Conservation (phyloP, 2,797 vertebrate species). For the Acanthornis magna region DNA sequence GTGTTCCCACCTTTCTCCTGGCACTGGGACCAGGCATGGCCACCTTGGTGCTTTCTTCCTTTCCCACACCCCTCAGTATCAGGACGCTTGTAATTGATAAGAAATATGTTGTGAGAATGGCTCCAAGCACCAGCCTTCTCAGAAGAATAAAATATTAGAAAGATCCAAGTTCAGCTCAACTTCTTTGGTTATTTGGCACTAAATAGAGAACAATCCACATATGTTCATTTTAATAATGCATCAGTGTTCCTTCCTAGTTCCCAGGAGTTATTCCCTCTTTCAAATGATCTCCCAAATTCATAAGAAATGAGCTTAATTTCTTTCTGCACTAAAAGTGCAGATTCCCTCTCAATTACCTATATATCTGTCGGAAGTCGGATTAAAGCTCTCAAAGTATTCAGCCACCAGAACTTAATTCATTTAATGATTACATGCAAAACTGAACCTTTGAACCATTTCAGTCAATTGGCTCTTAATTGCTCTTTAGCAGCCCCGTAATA, state of each 20-base stretch:
- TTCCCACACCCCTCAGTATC: neutral
- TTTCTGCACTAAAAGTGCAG: neutral
- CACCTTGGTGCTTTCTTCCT: neutral
- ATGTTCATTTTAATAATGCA: constrained; percentile 22
- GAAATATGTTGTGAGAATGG: neutral
- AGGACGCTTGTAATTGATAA: accelerated
- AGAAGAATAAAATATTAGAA: neutral
- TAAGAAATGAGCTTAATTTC: constrained; percentile 1
- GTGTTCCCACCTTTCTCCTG: neutral
- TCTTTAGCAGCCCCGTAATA: constrained; percentile 6
- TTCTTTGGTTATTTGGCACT: constrained; percentile 8
- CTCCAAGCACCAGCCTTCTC: neutral
- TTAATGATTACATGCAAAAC: constrained; percentile 2
- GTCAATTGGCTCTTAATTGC: constrained; percentile 47
- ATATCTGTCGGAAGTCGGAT: neutral
- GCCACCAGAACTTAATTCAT: constrained; percentile 13
- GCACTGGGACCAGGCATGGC: neutral
- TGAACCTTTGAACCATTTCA: constrained; percentile 27
- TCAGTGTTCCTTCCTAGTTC: neutral
- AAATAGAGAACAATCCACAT: neutral
- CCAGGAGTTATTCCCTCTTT: neutral
- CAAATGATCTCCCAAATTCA: neutral
- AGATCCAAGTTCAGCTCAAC: neutral
- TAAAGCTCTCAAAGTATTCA: neutral
- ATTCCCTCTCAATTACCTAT: neutral